Conservation (phyloP, 2,797 vertebrate genomes). For the Kryptopterus vitreolus region DNA sequence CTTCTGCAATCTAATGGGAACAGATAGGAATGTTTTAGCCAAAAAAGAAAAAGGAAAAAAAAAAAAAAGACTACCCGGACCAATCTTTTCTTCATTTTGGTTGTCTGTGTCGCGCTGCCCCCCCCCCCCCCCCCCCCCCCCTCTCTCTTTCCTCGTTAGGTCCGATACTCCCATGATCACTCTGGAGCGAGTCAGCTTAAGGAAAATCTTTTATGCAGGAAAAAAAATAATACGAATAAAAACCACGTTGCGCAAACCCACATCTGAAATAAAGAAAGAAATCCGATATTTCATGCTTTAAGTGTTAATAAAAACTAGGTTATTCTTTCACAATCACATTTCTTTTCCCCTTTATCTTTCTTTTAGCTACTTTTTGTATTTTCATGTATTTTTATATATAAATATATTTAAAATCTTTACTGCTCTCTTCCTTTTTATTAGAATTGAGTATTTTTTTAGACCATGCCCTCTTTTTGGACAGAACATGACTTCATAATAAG, state of each 20-base stretch:
- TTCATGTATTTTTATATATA: constrained; percentile 79
- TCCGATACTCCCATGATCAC: constrained; percentile 40
- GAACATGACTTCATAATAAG: constrained; percentile 63
- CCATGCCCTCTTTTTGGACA: constrained; percentile 65
- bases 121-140: too few species aligned
- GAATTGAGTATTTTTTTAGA: constrained; percentile 74
- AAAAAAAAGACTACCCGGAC: constrained; percentile 34
- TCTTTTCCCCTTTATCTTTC: constrained; percentile 67
- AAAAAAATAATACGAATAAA: constrained; percentile 55
- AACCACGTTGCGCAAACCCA: constrained; percentile 57
- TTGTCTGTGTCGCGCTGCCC: constrained; percentile 16
- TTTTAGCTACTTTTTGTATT: constrained; percentile 76
- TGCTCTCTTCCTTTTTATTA: constrained; percentile 75
- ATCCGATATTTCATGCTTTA: constrained; percentile 74
- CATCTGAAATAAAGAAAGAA: constrained; percentile 57
- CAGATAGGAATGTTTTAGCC: constrained; percentile 63
- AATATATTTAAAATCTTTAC: constrained; percentile 78
- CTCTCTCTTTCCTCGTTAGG: constrained; percentile 27
- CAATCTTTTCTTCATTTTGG: constrained; percentile 21
- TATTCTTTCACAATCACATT: constrained; percentile 62
- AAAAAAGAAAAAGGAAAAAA: constrained; percentile 25
- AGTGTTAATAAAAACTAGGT: constrained; percentile 68
- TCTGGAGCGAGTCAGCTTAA: neutral
- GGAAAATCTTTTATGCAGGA: constrained; percentile 45
- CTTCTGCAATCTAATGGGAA: constrained; percentile 59